These are phyloP conservation scores for Beroe ovata DNA, from an alignment of 37 sponge, comb jelly and placozoan genomes.

Conservation along the genomic window DNA sequence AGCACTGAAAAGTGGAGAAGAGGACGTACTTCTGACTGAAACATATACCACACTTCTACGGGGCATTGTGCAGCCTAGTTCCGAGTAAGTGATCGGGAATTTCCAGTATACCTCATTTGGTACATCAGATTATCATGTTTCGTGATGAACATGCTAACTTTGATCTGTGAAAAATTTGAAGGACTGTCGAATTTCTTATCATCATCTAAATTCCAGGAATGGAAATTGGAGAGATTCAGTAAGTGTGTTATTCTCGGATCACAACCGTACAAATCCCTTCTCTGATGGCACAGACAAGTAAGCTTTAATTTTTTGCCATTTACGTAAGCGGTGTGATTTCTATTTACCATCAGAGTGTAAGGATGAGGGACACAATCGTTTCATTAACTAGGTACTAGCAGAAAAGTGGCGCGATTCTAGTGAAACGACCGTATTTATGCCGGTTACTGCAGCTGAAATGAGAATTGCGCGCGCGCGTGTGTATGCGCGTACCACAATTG, in stretches of 20 bases:
- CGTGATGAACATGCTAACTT: too few species aligned
- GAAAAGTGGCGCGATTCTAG: neutral
- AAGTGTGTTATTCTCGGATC: neutral
- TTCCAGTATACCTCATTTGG: too few species aligned
- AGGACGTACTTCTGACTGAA: constrained; percentile 33
- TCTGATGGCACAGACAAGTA: neutral
- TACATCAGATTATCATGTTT: too few species aligned
- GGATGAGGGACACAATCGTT: constrained; percentile 10
- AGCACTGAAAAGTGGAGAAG: constrained; percentile 9
- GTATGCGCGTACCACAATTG: neutral
- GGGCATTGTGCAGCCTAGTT: too few species aligned
- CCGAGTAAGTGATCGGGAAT: too few species aligned
- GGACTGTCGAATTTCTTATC: too few species aligned
- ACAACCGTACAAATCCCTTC: neutral
- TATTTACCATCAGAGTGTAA: constrained; percentile 7
- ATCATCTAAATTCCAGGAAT: constrained; percentile 22
- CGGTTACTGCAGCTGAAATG: constrained; percentile 4
- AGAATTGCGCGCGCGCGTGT: constrained; percentile 3
- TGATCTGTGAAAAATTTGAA: too few species aligned
- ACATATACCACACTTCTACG: constrained; percentile 2
- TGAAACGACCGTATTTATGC: neutral
- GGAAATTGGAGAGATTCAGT: neutral
- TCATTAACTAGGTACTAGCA: constrained; percentile 17
- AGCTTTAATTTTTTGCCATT: neutral
- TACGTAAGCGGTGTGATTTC: neutral